Percentiles rank a stretch among this genome's conserved stretches.
Conservation (phyloP, 2,113 vertebrate species). For the Hystrix cristata region DNA sequence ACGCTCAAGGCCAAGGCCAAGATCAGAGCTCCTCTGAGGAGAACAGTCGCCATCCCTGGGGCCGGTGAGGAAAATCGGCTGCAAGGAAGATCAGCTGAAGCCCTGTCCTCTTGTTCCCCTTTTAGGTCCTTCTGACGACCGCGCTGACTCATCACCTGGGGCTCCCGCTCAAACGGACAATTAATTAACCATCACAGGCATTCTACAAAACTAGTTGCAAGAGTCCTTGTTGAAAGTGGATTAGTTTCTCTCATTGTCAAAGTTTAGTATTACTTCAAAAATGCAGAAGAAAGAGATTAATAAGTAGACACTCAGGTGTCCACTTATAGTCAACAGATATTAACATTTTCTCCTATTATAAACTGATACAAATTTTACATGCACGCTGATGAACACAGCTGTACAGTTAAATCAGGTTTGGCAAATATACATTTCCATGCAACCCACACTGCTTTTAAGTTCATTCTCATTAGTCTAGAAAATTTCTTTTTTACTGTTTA, state of each 20-base stretch:
- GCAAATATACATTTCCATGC: neutral
- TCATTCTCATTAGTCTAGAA: neutral
- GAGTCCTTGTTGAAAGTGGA: neutral
- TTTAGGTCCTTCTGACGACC: too few relatives aligned
- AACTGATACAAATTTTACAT: constrained; percentile 36
- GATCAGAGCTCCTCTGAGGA: too few relatives aligned
- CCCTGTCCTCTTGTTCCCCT: too few relatives aligned
- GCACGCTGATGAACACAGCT: neutral
- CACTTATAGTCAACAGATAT: neutral
- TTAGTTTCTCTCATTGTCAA: neutral
- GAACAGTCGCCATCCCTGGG: too few relatives aligned
- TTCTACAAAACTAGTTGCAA: neutral
- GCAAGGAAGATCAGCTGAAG: too few relatives aligned
- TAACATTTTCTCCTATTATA: neutral
- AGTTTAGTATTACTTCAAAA: neutral
- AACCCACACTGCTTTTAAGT: neutral
- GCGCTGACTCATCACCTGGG: too few relatives aligned
- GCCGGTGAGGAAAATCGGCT: too few relatives aligned
- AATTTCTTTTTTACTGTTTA: neutral
- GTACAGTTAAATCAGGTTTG: neutral
- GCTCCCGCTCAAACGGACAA: too few relatives aligned
- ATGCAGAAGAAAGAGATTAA: neutral
- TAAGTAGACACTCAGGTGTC: neutral
- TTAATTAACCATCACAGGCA: too few relatives aligned
- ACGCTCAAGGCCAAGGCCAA: too few relatives aligned